Percentiles rank a stretch among this genome's conserved stretches.
phyloP scores from a whole-genome alignment of 1,140 invertebrate species.

The Zaprionus vittiger region DNA sequence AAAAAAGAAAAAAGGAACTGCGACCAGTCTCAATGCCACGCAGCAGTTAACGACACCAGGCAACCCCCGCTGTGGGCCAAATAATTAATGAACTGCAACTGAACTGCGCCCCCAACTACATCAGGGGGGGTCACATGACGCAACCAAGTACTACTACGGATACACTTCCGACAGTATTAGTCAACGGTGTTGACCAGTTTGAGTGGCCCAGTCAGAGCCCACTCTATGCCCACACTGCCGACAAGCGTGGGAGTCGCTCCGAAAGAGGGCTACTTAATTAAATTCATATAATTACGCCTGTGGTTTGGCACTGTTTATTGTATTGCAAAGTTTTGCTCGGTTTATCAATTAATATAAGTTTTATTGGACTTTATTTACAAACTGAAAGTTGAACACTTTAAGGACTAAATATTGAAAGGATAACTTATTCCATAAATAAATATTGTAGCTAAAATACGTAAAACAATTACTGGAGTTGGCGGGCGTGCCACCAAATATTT shows the following conservation, averaged over 20 bases:
- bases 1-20: constrained; percentile 8
- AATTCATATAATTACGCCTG: constrained; percentile 20
- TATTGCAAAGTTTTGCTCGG: constrained; percentile 1
- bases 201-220: constrained; percentile 18
- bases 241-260: constrained; percentile 9
- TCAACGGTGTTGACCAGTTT: constrained; percentile 52
- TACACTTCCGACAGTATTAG: constrained; percentile 43
- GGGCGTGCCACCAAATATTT: too few relatives aligned
- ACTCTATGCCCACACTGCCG: not conserved
- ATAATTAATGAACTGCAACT: constrained; percentile 80
- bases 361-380: not conserved
- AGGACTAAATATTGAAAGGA: not conserved
- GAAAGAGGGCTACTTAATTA: constrained; percentile 55
- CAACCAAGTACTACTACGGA: constrained; percentile 43
- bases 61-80: constrained; percentile 56
- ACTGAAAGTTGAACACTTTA: not conserved
- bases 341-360: constrained; percentile 21
- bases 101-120: not conserved
- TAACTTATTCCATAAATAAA: too few relatives aligned
- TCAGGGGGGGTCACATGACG: constrained; percentile 61
- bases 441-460: too few relatives aligned
- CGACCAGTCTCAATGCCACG: constrained; percentile 10
- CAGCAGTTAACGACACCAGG: constrained; percentile 18
- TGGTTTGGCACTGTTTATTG: constrained; percentile 8
- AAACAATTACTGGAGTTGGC: too few relatives aligned